Conservation (phyloP, 2,113 vertebrate genomes). For the Regulus satrapa region DNA sequence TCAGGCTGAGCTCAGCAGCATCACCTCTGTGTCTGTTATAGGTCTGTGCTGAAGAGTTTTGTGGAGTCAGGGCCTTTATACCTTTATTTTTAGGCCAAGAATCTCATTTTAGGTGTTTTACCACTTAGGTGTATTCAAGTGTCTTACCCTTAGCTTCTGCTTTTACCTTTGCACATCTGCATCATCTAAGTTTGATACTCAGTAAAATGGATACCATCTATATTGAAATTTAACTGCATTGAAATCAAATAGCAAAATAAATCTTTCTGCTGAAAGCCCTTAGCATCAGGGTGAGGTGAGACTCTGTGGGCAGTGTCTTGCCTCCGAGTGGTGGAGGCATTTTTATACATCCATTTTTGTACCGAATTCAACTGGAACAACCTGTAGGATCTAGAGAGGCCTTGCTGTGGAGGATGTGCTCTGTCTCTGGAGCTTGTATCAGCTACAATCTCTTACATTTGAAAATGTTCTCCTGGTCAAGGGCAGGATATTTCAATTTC, state of each 20-base stretch:
- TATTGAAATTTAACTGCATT: not conserved
- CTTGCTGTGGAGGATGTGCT: not conserved
- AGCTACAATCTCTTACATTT: not conserved
- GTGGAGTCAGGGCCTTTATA: not conserved
- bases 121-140: no score
- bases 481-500: not conserved
- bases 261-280: not conserved
- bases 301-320: not conserved
- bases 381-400: not conserved
- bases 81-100: not conserved
- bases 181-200: fast-evolving
- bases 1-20: not conserved
- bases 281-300: not conserved
- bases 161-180: not conserved
- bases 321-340: not conserved
- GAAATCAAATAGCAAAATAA: not conserved
- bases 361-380: not conserved
- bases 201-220: not conserved
- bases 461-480: not conserved
- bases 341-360: not conserved
- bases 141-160: not conserved
- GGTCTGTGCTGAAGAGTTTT: not conserved
- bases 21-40: not conserved
- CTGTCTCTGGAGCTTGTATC: not conserved
- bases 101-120: not conserved